Conservation (phyloP, 2,113 vertebrate genomes). For the Calonectris borealis region DNA sequence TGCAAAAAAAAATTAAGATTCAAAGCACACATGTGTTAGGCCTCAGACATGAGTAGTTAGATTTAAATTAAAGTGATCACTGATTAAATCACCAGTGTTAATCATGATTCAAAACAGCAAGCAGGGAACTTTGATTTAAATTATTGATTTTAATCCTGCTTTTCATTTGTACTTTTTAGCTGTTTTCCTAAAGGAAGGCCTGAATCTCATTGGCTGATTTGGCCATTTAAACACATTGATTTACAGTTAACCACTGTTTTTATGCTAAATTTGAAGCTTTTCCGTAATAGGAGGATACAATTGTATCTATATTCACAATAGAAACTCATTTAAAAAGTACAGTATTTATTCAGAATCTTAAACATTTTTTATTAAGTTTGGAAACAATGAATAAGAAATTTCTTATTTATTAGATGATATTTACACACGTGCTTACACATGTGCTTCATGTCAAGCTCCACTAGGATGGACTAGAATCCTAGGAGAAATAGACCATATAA, state of each 20-base stretch:
- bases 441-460: not conserved
- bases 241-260: not conserved
- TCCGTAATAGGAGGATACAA: not conserved
- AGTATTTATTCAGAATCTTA: not conserved
- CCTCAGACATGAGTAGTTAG: not conserved
- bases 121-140: not conserved
- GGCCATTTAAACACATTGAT: not conserved
- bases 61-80: not conserved
- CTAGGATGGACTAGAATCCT: not conserved
- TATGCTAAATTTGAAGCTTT: not conserved
- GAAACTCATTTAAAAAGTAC: not conserved
- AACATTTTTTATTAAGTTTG: not conserved
- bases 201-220: not conserved
- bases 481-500: not conserved
- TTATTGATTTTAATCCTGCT: constrained; percentile 4
- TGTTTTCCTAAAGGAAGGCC: not conserved
- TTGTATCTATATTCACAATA: not conserved
- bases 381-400: not conserved
- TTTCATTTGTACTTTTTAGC: constrained; percentile 37
- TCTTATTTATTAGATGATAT: not conserved
- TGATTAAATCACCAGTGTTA: constrained; percentile 20
- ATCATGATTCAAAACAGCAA: not conserved
- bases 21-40: not conserved
- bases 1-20: not conserved
- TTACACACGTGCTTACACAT: not conserved